Evolutionary conservation across 2,113 vertebrate species (phyloP).

Genomic region (Jaculus jaculus): DNA sequence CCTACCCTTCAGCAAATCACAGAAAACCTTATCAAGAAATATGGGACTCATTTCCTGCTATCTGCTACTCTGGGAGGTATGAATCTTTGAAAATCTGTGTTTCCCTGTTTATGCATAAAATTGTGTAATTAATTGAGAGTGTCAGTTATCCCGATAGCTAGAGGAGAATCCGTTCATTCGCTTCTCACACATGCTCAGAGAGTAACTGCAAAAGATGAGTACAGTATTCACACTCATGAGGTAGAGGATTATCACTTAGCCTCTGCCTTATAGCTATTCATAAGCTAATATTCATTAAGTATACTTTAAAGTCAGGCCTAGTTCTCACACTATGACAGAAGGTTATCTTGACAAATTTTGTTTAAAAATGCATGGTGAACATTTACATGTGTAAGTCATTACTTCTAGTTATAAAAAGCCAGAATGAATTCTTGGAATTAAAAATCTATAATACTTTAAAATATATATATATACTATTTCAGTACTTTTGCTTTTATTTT

Average conservation of each 20-base stretch:
- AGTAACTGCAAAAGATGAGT: not conserved
- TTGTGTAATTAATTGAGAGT: not conserved
- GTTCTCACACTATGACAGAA: not conserved
- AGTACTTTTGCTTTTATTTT: no score
- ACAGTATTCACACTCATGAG: not conserved
- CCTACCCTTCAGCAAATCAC: slow-evolving; percentile 95
- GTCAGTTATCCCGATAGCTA: not conserved
- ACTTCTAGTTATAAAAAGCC: not conserved
- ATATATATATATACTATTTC: not conserved
- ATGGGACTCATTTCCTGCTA: slow-evolving; percentile 97
- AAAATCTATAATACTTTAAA: not conserved
- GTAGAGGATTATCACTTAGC: not conserved
- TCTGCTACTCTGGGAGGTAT: slow-evolving; percentile 98
- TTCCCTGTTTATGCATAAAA: slow-evolving; percentile 1
- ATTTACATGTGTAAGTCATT: not conserved
- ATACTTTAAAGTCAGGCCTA: no score
- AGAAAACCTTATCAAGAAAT: slow-evolving; percentile 98
- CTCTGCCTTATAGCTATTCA: not conserved
- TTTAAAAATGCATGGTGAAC: not conserved
- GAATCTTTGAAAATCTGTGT: slow-evolving; percentile 51
- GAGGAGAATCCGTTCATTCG: not conserved
- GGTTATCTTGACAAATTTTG: not conserved
- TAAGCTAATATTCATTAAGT: not conserved
- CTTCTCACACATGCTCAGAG: not conserved
- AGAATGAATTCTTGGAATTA: not conserved